Evolutionary conservation across 1,140 invertebrate species (phyloP), one percentile per base, ranked within the genome.

Genomic region (Pinna nobilis): DNA sequence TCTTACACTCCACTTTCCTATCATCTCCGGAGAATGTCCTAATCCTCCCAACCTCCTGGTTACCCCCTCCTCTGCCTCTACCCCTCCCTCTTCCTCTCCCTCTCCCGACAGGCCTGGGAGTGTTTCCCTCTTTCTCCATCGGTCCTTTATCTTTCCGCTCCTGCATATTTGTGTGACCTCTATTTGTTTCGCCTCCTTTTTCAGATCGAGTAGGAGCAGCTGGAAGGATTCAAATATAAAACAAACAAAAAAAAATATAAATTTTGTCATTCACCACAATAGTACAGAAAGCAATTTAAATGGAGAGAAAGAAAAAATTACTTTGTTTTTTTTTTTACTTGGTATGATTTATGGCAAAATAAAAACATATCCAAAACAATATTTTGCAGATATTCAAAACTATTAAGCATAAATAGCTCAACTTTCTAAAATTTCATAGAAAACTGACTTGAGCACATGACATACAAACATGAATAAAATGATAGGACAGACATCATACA

Each of bases 81-180:
- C 79, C 83, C 39, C 83, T 76, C 13, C 83, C 83, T 60, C 83
- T 50, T 28, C 81, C 83, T 39, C 83, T 67, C 4, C 81, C 81
- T 64, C 78, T 37, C 53, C 78, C 78, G 20, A 69, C 68, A 44
- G 70, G 61, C n/a, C 70, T 67, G 25, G 70, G 70, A 23, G 68
- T 55, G 25, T 55, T 61, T 49, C 66, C 78, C 13, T 68, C 66
- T 55, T 64, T 74, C 28, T 59, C 55, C 15, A 18, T 15, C 35
- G 30, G 15, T 33, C 18, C 49, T 63, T 70, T 13, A 18, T 35
- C 47, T 68, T 25, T 61, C 35, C 66, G 39, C 55, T 33, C 33
- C 53, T 47, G 32, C 47, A 6, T 37, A 35, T 53, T 20, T 41
- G 33, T 37, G 30, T 59, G 39, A 61, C 23, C 23, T 33, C 25